Evolutionary conservation across 2,888 invertebrate species (phyloP).

Genomic region (Hofmannophila pseudospretella): DNA sequence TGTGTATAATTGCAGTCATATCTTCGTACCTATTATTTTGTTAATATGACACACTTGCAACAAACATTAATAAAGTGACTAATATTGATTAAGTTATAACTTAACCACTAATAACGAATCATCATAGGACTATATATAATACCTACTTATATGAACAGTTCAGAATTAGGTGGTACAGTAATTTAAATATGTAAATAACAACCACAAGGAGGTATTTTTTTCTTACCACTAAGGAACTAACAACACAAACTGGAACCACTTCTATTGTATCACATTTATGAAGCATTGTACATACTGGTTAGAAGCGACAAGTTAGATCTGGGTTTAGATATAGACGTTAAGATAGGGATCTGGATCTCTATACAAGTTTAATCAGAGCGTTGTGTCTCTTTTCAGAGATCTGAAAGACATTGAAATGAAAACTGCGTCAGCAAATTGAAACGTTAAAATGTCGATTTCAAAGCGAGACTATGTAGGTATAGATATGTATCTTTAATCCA

Average conservation of each 20-base stretch:
- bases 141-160: neutral
- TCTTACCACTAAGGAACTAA: constrained; percentile 12
- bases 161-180: constrained; percentile 3
- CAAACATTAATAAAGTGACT: too few species aligned
- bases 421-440: too few species aligned
- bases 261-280: constrained; percentile 45
- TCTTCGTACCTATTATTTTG: too few species aligned
- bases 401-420: too few species aligned
- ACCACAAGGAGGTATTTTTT: constrained; percentile 11
- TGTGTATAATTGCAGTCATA: too few species aligned
- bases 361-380: constrained; percentile 24
- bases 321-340: constrained; percentile 24
- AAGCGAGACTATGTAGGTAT: too few species aligned
- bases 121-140: neutral
- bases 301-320: constrained; percentile 34
- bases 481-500: too few species aligned
- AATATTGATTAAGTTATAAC: too few species aligned
- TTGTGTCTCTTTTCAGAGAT: too few species aligned
- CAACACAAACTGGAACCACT: constrained; percentile 15
- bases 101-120: neutral
- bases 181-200: constrained; percentile 18
- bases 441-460: too few species aligned
- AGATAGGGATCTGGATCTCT: constrained; percentile 25
- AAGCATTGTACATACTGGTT: constrained; percentile 32
- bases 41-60: too few species aligned